Conservation (phyloP, 2,888 invertebrate species). For the Napeogenes inachia region DNA sequence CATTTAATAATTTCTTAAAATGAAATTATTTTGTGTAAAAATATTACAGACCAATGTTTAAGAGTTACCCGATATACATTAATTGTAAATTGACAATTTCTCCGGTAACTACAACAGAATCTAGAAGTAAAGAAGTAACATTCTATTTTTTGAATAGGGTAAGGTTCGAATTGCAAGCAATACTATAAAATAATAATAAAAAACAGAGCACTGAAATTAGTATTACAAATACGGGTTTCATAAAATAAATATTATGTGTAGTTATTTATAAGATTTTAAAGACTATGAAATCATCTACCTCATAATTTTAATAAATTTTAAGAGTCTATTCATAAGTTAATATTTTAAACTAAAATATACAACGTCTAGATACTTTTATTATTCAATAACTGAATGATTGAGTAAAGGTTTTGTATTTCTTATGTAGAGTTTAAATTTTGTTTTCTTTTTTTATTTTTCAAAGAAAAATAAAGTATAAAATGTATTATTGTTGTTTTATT, state of each 20-base stretch:
- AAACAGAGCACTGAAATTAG: conserved; percentile 32
- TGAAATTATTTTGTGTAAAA: too few relatives aligned
- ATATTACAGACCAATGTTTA: background rate
- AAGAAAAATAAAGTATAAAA: conserved; percentile 66
- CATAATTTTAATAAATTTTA: conserved; percentile 68
- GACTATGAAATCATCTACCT: conserved; percentile 77
- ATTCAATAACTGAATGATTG: conserved; percentile 57
- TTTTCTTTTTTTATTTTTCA: conserved; percentile 69
- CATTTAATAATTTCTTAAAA: too few relatives aligned
- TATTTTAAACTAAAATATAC: conserved; percentile 50
- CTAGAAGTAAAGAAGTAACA: too few relatives aligned
- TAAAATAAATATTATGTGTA: conserved; percentile 46
- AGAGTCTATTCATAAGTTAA: conserved; percentile 70
- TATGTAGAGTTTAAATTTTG: conserved; percentile 71
- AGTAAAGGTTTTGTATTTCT: conserved; percentile 59
- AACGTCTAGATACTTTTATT: conserved; percentile 57
- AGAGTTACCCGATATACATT: background rate
- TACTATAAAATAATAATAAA: conserved; percentile 7
- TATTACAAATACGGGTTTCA: conserved; percentile 46
- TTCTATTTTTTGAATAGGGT: background rate
- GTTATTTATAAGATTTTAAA: conserved; percentile 63
- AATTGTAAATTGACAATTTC: too few relatives aligned
- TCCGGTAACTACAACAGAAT: too few relatives aligned
- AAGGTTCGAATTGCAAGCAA: conserved; percentile 13
- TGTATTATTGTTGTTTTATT: conserved; percentile 37